Evolutionary conservation across 2,888 invertebrate species (phyloP), one percentile per base, ranked within the genome.

Genomic region (Diarsia dahlii): DNA sequence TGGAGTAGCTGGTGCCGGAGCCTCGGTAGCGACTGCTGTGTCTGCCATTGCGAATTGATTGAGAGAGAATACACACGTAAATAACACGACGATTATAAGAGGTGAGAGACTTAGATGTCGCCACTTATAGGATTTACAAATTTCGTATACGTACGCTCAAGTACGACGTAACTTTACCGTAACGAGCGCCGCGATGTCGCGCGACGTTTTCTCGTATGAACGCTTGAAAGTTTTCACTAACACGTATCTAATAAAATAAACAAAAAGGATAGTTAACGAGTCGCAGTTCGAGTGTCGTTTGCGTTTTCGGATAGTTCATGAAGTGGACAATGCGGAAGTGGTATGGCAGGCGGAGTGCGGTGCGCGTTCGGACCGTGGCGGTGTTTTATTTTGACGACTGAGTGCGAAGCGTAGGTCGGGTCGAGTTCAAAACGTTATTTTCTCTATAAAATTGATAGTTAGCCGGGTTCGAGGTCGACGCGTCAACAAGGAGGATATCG

Each of bases 201-300:
- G n/a, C n/a, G n/a, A n/a, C n/a, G n/a, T 74, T 64, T 83, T 81
- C 73, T 80, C 83, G 77, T 74, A 71, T 60, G 81, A 71, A 71
- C 84, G 52, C 69, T 76, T 71, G 52, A 78, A 75, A 80, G 79
- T 83, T 83, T 81, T 81, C 81, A 81, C 81, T 81, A 81, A 76
- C 80, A 81, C 71, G 71, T 71, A 73, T 82, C 80, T 75, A 79
- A 77, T 76, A 75, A 82, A 76, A 73, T 46, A 52, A 54, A 72
- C 13, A 56, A 71, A 74, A 62, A 54, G 20, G 54, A 74, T 74
- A 50, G 66, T 54, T 56, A 66, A 62, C 28, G 60, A 13, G 50
- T 3, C 3, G 10, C 0, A 10, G 66, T 13, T 28, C 10, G 3
- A 46, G 3, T 28, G 1, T n/a, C 2, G 67, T 15, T n/a, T 46